Evolutionary conservation across 2,888 invertebrate species (phyloP).

Genomic region (Apotomis turbidana): DNA sequence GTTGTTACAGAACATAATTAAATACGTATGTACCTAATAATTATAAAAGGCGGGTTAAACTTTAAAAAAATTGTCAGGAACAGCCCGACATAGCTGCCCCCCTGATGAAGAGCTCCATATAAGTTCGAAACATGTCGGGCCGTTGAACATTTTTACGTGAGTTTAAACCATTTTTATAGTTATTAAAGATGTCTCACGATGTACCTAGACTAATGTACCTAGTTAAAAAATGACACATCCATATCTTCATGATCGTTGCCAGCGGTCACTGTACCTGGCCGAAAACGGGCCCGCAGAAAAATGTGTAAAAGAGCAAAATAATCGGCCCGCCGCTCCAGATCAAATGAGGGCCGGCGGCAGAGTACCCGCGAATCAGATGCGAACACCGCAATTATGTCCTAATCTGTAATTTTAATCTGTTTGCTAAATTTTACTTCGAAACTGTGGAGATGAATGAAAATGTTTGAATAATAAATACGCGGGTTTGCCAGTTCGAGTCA

Average conservation of each 20-base stretch:
- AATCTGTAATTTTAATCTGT: conserved; percentile 35
- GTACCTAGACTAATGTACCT: neutral
- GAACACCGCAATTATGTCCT: conserved; percentile 21
- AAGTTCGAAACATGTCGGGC: no score
- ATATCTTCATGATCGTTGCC: conserved; percentile 26
- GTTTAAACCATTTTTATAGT: no score
- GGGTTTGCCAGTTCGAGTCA: neutral
- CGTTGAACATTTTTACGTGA: no score
- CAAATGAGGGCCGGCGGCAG: conserved; percentile 65
- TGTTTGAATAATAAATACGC: neutral
- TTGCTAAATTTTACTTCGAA: conserved; percentile 14
- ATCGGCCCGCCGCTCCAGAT: conserved; percentile 72
- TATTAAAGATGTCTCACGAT: no score
- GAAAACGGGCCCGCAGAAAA: conserved; percentile 52
- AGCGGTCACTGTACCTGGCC: conserved; percentile 30
- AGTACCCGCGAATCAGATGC: conserved; percentile 46
- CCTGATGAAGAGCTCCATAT: no score
- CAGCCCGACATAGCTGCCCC: no score
- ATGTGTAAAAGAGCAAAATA: conserved; percentile 55
- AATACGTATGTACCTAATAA: no score
- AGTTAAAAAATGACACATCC: conserved; percentile 28
- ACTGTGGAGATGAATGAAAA: conserved; percentile 1
- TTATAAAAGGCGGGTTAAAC: no score
- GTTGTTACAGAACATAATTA: no score
- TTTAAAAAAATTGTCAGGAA: no score